These are phyloP conservation scores for Pyrrhia umbra DNA, from an alignment of 2,888 invertebrate genomes.

Conservation along the genomic window DNA sequence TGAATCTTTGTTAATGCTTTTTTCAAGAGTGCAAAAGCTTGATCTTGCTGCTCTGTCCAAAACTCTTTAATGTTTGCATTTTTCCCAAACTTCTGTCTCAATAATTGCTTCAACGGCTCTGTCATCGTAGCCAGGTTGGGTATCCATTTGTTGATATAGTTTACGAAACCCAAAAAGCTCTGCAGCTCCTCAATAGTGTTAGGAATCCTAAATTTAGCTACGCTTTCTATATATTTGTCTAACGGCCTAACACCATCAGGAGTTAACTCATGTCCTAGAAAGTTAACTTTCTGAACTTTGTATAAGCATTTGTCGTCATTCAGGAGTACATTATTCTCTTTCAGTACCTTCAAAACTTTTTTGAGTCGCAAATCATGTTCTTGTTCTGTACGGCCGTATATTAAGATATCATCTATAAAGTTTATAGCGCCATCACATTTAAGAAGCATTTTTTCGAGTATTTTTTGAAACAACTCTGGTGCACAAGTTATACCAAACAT, in stretches of 20 bases:
- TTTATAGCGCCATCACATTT: conserved; percentile 55
- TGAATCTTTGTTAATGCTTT: not conserved
- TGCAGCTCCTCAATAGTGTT: conserved; percentile 55
- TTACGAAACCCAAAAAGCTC: conserved; percentile 64
- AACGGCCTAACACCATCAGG: conserved; percentile 5
- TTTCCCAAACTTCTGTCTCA: not conserved
- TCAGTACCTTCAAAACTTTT: not conserved
- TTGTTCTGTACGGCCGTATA: conserved; percentile 41
- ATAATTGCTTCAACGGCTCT: conserved; percentile 4
- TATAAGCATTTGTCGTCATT: conserved; percentile 12
- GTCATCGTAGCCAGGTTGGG: conserved; percentile 5
- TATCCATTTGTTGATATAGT: conserved; percentile 39
- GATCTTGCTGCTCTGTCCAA: not conserved
- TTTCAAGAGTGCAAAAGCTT: not conserved
- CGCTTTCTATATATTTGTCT: conserved; percentile 8
- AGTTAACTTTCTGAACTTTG: not conserved
- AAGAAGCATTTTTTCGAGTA: conserved; percentile 62
- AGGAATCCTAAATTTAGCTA: conserved; percentile 39
- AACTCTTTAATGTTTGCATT: not conserved
- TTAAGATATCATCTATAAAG: conserved; percentile 63
- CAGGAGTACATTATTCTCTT: not conserved
- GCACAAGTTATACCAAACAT: conserved; percentile 78
- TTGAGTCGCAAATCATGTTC: conserved; percentile 14
- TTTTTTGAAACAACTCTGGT: conserved; percentile 70
- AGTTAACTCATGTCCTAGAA: conserved; percentile 15